A percentile compares a stretch with the other conserved stretches of the same genome.
Conservation (phyloP, 2,888 invertebrate species). For the Esperia sulphurella region DNA sequence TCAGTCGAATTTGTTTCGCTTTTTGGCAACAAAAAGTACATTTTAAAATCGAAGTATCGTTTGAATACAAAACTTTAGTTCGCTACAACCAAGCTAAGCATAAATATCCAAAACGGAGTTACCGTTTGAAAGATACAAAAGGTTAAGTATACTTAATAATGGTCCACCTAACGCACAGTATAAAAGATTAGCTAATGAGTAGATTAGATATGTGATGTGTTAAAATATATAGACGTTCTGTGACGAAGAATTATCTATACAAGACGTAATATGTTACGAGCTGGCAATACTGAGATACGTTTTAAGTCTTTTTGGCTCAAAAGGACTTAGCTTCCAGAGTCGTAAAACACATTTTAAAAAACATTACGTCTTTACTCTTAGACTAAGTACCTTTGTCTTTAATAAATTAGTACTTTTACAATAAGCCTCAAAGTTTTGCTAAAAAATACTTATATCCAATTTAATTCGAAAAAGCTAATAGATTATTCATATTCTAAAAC, state of each 20-base stretch:
- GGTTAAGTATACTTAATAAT: slow-evolving; percentile 24
- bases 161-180: slow-evolving; percentile 71
- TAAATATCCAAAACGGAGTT: neutral
- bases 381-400: no score
- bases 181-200: slow-evolving; percentile 66
- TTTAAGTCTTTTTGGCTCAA: no score
- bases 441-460: no score
- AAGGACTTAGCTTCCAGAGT: no score
- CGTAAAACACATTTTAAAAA: no score
- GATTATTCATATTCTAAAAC: no score
- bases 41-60: slow-evolving; percentile 15
- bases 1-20: slow-evolving; percentile 19
- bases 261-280: no score
- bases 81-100: slow-evolving; percentile 8
- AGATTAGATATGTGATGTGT: slow-evolving; percentile 73
- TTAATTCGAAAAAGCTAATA: no score
- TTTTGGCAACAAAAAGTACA: slow-evolving; percentile 22
- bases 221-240: slow-evolving; percentile 46
- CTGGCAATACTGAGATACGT: no score
- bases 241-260: slow-evolving; percentile 16
- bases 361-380: no score
- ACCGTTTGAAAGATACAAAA: neutral
- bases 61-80: neutral
- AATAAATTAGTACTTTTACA: no score
- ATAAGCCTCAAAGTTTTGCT: no score